Base-by-base conservation (phyloP, 53 echinoderm and acorn worm species). In the Antedon mediterranea region DNA sequence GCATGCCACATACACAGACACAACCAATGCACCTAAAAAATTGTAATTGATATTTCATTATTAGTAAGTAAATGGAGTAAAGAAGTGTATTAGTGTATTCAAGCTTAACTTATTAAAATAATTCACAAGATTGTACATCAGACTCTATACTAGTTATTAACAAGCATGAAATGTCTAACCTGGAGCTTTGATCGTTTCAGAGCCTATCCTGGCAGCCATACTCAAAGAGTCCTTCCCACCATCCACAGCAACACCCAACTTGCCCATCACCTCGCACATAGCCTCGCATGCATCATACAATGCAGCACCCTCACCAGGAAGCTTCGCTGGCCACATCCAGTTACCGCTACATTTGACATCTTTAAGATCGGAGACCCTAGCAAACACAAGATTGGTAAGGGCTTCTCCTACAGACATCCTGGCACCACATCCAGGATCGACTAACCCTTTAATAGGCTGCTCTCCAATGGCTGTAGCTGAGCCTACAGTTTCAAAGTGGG, bases 301-400 rank as follows among this genome's bases (percentile, higher is more conserved):
- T 28, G 89, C 86, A 41, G 97, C 97, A 28, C 97, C 97, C 84
- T 92, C 97, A 28, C 97, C 97, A 43, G 91, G 88, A 30, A 92
- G 86, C 83, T 95, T 95, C 71, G 97, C 97, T 1, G 97, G 91
- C 97, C 97, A 95, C 97, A 95, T 95, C 97, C 97, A 95, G 78
- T 95, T 95, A 44, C 97, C 91, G 75, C 97, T 95, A 72, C 97
- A 95, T 74, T 95, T 95, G 5, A 95, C 86, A 79, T 95, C 97
- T 92, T 92, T 89, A 15, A 95, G 80, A 18, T 83, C 79, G 31
- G 97, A 76, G 8, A 95, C 86, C 71, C 88, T 84, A 29, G 97
- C 97, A 88, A 92, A 95, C 79, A 95, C 97, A 26, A 95, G 86
- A 71, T 95, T 95, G 5, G 89, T 95, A 43, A 95, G 84, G 11